A percentile compares a stretch with the other conserved stretches of the same genome.
These are phyloP conservation scores for Eudemis profundana DNA, from an alignment of 2,888 invertebrate genomes.

Conservation along the genomic window DNA sequence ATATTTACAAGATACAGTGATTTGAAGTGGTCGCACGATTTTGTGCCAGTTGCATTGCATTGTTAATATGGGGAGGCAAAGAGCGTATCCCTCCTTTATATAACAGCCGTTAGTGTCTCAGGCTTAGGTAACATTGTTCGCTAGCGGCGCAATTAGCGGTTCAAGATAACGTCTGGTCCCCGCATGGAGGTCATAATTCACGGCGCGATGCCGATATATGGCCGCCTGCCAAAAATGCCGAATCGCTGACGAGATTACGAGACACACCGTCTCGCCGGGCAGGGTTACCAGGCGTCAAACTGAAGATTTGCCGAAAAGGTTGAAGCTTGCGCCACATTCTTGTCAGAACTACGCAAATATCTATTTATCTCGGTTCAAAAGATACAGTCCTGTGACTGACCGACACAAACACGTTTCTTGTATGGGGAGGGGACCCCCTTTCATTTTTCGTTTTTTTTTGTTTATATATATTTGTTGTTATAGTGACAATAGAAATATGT, in stretches of 20 bases:
- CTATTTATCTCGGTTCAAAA: no score
- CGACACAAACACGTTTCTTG: no score
- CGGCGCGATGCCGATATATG: constrained; percentile 43
- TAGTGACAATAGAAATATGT: no score
- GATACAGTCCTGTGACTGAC: no score
- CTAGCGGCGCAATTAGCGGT: constrained; percentile 37
- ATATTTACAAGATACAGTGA: no score
- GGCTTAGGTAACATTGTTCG: not conserved
- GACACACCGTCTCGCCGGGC: constrained; percentile 62
- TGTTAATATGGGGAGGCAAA: not conserved
- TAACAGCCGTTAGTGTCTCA: not conserved
- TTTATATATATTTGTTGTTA: no score
- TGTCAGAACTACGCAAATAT: no score
- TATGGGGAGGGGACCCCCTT: no score
- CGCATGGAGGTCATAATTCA: constrained; percentile 37
- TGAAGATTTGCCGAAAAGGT: not conserved
- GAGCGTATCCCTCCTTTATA: not conserved
- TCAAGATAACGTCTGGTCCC: constrained; percentile 29
- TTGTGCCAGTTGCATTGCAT: no score
- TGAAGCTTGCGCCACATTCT: no score
- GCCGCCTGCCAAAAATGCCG: constrained; percentile 57
- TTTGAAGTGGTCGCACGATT: no score
- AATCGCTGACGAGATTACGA: constrained; percentile 57
- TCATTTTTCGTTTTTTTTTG: no score
- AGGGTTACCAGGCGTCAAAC: not conserved